Base-by-base conservation (phyloP, 1,140 invertebrate species). In the Bombyx mandarina region DNA sequence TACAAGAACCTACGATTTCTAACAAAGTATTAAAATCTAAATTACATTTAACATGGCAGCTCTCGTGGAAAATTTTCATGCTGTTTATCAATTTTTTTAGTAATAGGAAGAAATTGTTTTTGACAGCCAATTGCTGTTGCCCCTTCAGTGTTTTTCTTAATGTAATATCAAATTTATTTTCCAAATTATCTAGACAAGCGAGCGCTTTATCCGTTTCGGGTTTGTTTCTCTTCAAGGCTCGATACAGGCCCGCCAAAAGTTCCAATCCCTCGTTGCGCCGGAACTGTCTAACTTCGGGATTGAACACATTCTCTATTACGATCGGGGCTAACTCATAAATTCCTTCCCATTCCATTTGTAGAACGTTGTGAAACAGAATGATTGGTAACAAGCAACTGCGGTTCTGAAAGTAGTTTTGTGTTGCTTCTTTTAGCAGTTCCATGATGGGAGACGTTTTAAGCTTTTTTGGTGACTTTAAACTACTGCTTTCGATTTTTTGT, bases 241-340 rank as follows among this genome's bases (percentile, higher is more conserved):
- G 82, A 70, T 92, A 93, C 66, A 93, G 93, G 46, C 89, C 80
- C 47, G 83, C 78, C 50, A 93, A 66, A 55, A 93, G 79, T 66
- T 93, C 91, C 0, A 93, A 56, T 2, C 91, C 92, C 76, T 93
- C 92, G 63, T 88, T 89, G 61, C 90, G 88, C 48, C 91, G 80
- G 66, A 91, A 94, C 26, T 91, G 90, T 61, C 92, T 84, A 1
- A 93, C 88, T 22, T 86, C 86, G 5, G 75, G 68, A 54, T 90
- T 89, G 63, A 93, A 94, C n/a, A 90, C 79, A 74, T 89, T 91
- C 3, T 90, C 81, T 10, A 91, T 77, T 58, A 93, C 70, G 46
- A 89, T 62, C 6, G 89, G 79, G 8, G 89, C 77, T 45, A 94
- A 72, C 46, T 86, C 72, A 72, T 90, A 90, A 57, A 88, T 91